Evolutionary conservation across 2,113 vertebrate species (phyloP).

Genomic region (Ctenodactylus gundi): DNA sequence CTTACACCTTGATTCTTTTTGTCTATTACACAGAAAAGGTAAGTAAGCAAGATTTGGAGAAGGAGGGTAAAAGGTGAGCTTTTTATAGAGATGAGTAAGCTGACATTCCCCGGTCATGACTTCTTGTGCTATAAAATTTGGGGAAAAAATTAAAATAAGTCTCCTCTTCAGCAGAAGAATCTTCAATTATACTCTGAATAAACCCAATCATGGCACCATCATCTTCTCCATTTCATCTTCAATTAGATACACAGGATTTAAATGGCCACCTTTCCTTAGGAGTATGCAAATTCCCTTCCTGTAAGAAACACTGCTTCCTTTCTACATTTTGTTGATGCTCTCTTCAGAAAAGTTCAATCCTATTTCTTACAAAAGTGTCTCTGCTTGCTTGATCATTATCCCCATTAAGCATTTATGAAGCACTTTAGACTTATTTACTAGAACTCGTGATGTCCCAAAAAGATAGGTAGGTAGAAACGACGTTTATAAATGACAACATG

Average conservation of each 20-base stretch:
- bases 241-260: constrained; percentile 57
- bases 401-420: constrained; percentile 71
- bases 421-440: constrained; percentile 74
- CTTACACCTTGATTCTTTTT: constrained; percentile 35
- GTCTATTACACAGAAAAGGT: not conserved
- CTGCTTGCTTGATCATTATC: constrained; percentile 61
- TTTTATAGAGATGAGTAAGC: constrained; percentile 34
- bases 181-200: constrained; percentile 65
- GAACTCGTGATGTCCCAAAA: constrained; percentile 52
- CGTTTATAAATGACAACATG: constrained; percentile 68
- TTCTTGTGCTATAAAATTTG: constrained; percentile 29
- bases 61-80: constrained; percentile 59
- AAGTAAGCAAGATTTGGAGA: constrained; percentile 48
- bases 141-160: constrained; percentile 56
- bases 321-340: constrained; percentile 28
- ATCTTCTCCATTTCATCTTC: constrained; percentile 55
- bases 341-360: constrained; percentile 38
- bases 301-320: constrained; percentile 30
- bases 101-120: constrained; percentile 20
- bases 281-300: not conserved
- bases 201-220: constrained; percentile 58
- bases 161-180: constrained; percentile 53
- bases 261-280: constrained; percentile 43
- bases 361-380: constrained; percentile 53
- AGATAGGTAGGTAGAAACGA: constrained; percentile 54